Evolutionary conservation across 1,140 invertebrate genomes (phyloP).

Genomic region (Brachionus rotundiformis): DNA sequence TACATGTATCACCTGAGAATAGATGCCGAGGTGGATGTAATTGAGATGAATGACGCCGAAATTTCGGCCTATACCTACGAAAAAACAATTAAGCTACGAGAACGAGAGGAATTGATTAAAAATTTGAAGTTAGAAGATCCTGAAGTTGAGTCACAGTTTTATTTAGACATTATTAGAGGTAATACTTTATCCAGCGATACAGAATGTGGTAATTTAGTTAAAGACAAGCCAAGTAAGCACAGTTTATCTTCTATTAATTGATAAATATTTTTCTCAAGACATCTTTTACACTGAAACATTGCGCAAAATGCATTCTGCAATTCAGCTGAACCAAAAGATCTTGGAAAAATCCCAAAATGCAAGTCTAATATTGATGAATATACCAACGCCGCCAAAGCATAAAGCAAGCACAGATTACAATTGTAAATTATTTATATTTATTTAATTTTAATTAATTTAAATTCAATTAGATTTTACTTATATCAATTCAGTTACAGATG

Average conservation of each 20-base stretch:
- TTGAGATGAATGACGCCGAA: slow-evolving; percentile 95
- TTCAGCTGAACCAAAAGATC: slow-evolving; percentile 96
- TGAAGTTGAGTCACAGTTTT: slow-evolving; percentile 13
- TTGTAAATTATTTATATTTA: slow-evolving; percentile 69
- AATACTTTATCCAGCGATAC: not conserved
- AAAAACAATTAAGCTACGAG: slow-evolving; percentile 96
- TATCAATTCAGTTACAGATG: slow-evolving; percentile 94
- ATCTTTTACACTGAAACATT: slow-evolving; percentile 80
- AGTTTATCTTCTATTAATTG: too few species aligned
- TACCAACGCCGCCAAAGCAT: slow-evolving; percentile 91
- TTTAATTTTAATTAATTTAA: slow-evolving; percentile 54
- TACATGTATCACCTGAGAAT: slow-evolving; percentile 97
- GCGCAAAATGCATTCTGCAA: slow-evolving; percentile 96
- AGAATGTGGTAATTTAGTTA: not conserved
- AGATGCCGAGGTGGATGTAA: slow-evolving; percentile 95
- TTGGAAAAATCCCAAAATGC: slow-evolving; percentile 92
- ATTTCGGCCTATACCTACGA: slow-evolving; percentile 99
- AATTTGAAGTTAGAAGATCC: slow-evolving; percentile 69
- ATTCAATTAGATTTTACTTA: slow-evolving; percentile 90
- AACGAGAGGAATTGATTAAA: slow-evolving; percentile 92
- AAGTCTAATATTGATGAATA: slow-evolving; percentile 93
- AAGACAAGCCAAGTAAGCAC: not conserved
- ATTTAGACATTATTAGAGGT: not conserved
- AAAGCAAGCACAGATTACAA: slow-evolving; percentile 80
- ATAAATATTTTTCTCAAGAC: too few species aligned